Percentiles rank a stretch among this genome's conserved stretches.
These are phyloP conservation scores for Syncerus caffer DNA, from an alignment of 2,797 vertebrate genomes.

Conservation along the genomic window DNA sequence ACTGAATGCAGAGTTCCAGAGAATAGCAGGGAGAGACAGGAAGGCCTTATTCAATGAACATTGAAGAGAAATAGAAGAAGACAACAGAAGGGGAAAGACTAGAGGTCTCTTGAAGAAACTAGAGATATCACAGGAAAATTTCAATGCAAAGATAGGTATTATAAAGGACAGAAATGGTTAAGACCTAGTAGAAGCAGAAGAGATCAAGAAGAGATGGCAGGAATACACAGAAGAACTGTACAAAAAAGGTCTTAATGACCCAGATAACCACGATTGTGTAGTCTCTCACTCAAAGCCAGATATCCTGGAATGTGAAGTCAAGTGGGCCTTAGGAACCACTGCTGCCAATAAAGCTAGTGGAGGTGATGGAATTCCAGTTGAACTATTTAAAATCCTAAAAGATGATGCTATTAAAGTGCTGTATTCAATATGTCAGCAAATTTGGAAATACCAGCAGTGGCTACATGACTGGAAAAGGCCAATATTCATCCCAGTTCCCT, in stretches of 20 bases:
- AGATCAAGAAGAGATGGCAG: neutral
- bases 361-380: neutral
- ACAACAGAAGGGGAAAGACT: neutral
- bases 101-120: neutral
- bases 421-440: neutral
- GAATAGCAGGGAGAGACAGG: neutral
- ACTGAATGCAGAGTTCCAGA: neutral
- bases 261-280: neutral
- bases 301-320: neutral
- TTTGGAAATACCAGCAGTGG: neutral
- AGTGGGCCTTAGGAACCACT: neutral
- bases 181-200: neutral
- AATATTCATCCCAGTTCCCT: neutral
- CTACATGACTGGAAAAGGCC: neutral
- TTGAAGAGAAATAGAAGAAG: neutral
- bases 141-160: neutral
- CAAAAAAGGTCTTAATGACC: neutral
- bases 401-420: neutral
- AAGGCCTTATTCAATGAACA: neutral
- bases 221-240: neutral
- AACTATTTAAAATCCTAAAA: neutral
- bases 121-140: neutral
- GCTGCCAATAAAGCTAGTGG: neutral
- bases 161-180: neutral
- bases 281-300: neutral